Evolutionary conservation across 2,888 invertebrate species (phyloP).

Genomic region (Coleophora deauratella): DNA sequence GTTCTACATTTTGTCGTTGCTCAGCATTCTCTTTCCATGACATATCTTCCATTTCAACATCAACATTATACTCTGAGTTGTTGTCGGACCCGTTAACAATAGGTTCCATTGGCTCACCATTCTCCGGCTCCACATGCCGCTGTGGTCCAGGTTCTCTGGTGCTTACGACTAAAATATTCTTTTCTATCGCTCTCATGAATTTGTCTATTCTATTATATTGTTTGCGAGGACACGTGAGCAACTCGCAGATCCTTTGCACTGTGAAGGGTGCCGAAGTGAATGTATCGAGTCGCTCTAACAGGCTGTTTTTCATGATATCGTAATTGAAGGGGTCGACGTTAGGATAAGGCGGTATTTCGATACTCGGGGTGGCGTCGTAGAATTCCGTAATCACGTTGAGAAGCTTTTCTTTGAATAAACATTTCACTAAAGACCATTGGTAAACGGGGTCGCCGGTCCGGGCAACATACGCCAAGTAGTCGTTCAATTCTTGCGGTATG

Average conservation of each 20-base stretch:
- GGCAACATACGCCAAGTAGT: slow-evolving; percentile 91
- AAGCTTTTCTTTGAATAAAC: slow-evolving; percentile 90
- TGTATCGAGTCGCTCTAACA: slow-evolving; percentile 86
- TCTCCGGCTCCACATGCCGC: slow-evolving; percentile 76
- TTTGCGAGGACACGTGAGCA: slow-evolving; percentile 91
- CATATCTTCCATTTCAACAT: slow-evolving; percentile 71
- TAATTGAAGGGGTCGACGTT: slow-evolving; percentile 94
- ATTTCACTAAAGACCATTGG: slow-evolving; percentile 91
- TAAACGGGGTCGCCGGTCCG: slow-evolving; percentile 96
- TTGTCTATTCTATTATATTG: slow-evolving; percentile 98
- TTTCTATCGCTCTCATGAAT: slow-evolving; percentile 97
- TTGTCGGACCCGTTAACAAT: slow-evolving; percentile 76
- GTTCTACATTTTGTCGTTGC: slow-evolving; percentile 40
- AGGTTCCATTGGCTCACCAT: slow-evolving; percentile 77
- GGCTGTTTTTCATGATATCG: slow-evolving; percentile 88
- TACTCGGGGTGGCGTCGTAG: slow-evolving; percentile 83
- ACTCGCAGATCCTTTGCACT: slow-evolving; percentile 95
- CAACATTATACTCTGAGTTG: slow-evolving; percentile 69
- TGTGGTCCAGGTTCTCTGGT: slow-evolving; percentile 79
- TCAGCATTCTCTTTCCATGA: slow-evolving; percentile 61
- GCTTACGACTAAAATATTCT: slow-evolving; percentile 91
- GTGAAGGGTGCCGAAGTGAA: slow-evolving; percentile 96
- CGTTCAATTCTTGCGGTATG: slow-evolving; percentile 91
- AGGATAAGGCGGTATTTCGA: slow-evolving; percentile 89
- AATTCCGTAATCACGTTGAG: slow-evolving; percentile 91